Base-by-base conservation (phyloP, 2,888 invertebrate species). In the Dione juno region DNA sequence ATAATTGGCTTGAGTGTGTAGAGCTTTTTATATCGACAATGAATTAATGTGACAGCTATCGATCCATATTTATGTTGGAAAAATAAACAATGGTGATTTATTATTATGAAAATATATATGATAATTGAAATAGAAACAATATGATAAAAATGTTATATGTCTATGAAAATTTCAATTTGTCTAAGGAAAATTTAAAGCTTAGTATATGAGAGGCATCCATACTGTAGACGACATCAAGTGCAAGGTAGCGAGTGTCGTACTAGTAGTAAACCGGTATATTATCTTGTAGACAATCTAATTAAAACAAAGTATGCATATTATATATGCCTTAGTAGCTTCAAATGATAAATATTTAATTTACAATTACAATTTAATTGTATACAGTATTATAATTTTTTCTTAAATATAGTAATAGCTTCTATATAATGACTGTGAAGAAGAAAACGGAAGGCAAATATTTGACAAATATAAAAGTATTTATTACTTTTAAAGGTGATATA, bases 31-130 rank as follows among this genome's bases (percentile, higher is more conserved):
- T 28, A 21, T 6, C n/a, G 28, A 2, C 43, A 45, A 61, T 45
- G 43, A 61, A 61, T 59, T 43, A 45, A 45, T 61, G 61, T 28
- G 61, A 61, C 61, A 10, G 9, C 43, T 21, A 61, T 43, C 37
- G n/a, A 61, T 61, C 11, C 43, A 61, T 61, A 61, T 61, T 61
- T 61, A 61, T 61, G 45, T 59, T 41, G 21, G 41, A 19, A 41
- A 58, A 41, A 58, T 58, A 41, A 41, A 58, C 7, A 21, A 13
- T 16, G 8, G 21, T 59, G 14, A 59, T 43, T 61, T 45, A 43
- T 45, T 21, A 35, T 45, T 61, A n/a, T 45, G 28, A 59, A 21
- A 21, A n/a, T 59, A 13, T 16, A 59, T 43, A n/a, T 16, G 28
- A 28, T 45, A 10, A n/a, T 43, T 16, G 3, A 50, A 19, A 5